Conservation (phyloP, 2,888 invertebrate genomes). For the Adela reaumurella region DNA sequence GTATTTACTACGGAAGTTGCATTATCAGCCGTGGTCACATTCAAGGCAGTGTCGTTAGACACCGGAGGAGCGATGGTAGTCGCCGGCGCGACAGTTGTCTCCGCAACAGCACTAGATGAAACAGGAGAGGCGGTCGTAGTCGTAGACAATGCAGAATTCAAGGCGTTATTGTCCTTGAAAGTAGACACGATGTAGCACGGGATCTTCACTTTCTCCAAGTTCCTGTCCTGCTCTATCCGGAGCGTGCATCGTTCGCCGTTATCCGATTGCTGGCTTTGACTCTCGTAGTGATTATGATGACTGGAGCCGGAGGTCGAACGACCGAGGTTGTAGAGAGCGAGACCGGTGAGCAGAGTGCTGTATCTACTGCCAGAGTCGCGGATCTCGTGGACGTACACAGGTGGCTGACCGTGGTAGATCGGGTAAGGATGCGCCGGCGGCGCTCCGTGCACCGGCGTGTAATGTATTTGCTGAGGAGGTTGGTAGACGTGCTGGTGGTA, state of each 20-base stretch:
- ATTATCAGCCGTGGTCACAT: background rate
- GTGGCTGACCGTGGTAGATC: slow-evolving; percentile 35
- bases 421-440: slow-evolving; percentile 25
- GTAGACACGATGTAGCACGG: slow-evolving; percentile 7
- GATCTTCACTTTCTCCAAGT: background rate
- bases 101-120: background rate
- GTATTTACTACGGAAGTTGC: background rate
- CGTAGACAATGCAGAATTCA: slow-evolving; percentile 16
- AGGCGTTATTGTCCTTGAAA: slow-evolving; percentile 33
- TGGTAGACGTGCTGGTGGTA: slow-evolving; percentile 33
- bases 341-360: slow-evolving; percentile 34
- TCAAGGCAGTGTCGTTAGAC: slow-evolving; percentile 19
- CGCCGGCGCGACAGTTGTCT: slow-evolving; percentile 14
- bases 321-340: slow-evolving; percentile 40
- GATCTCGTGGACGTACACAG: slow-evolving; percentile 39
- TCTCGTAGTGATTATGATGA: slow-evolving; percentile 22
- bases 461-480: slow-evolving; percentile 37
- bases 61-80: slow-evolving; percentile 35
- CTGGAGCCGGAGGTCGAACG: slow-evolving; percentile 16
- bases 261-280: background rate
- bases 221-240: background rate
- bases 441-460: slow-evolving; percentile 27
- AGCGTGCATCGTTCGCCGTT: background rate
- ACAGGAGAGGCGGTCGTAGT: background rate
- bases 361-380: slow-evolving; percentile 43